Base-by-base conservation (phyloP, 1,140 invertebrate genomes). In the Brachionus rubens region DNA sequence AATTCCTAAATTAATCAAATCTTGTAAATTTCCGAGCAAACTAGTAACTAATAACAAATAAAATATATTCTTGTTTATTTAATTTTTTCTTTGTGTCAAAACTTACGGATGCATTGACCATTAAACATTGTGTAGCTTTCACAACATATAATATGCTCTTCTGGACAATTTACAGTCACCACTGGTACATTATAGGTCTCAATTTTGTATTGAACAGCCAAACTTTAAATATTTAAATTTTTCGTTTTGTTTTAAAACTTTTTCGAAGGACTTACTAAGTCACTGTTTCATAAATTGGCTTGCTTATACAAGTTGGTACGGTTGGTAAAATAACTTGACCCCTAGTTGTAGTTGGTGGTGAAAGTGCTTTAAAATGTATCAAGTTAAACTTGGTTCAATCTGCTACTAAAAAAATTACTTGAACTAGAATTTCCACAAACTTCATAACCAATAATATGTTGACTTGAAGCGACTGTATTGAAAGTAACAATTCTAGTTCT, bases 371-470 rank as follows among this genome's bases (percentile, higher is more conserved):
- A 40, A 48, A 50, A 50, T 6, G 3, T 0, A n/a, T 16, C 41
- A 4, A 43, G 24, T 46, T 26, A 46, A 65, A 65, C 16, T n/a
- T n/a, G n/a, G n/a, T n/a, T n/a, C n/a, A n/a, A n/a, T n/a, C n/a
- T n/a, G n/a, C n/a, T n/a, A n/a, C n/a, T n/a, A n/a, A n/a, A n/a
- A 56, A 28, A 50, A 21, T 21, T 72, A 48, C 46, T 72, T 24
- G 68, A 72, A 19, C 30, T 28, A 21, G 50, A 72, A 72, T 72
- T 72, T 72, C 68, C 68, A 54, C 68, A 72, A 50, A n/a, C n/a
- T 30, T 72, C 68, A 54, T 72, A 72, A 21, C 68, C 68, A 52
- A 72, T 54, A 30, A 72, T 54, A 54, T 72, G 68, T 10, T 72
- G 68, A 19, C 46, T 50, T 10, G 68, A 16, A 3, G 50, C 68